Evolutionary conservation across 2,888 invertebrate genomes (phyloP).

Genomic region (Latheticus oryzae): DNA sequence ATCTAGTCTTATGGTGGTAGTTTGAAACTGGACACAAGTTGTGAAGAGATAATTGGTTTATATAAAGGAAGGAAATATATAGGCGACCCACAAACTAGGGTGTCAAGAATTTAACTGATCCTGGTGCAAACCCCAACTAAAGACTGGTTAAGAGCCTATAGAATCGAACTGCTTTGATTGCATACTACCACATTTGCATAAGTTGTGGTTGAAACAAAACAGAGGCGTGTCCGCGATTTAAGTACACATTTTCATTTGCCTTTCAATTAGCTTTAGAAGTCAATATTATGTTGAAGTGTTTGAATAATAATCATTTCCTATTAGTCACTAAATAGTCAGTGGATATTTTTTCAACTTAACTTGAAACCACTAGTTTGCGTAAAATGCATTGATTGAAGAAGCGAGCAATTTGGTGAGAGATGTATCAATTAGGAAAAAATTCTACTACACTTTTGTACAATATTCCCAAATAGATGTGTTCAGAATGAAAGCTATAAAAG

Average conservation of each 20-base stretch:
- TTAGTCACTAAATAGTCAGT: too few species aligned
- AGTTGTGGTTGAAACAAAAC: slow-evolving; percentile 25
- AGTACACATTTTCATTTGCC: too few species aligned
- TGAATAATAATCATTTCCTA: too few species aligned
- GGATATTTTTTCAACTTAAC: too few species aligned
- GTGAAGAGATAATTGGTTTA: slow-evolving; percentile 50
- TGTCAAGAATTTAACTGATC: slow-evolving; percentile 47
- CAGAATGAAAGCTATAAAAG: too few species aligned
- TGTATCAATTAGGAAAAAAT: too few species aligned
- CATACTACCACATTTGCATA: slow-evolving; percentile 39
- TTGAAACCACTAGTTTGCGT: too few species aligned
- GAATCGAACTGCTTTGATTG: slow-evolving; percentile 38
- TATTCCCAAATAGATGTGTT: too few species aligned
- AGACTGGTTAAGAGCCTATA: slow-evolving; percentile 33
- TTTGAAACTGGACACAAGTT: slow-evolving; percentile 51
- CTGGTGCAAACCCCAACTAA: slow-evolving; percentile 40
- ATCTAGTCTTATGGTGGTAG: slow-evolving; percentile 45
- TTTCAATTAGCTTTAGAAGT: slow-evolving; percentile 3
- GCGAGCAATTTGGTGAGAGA: too few species aligned
- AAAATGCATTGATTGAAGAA: too few species aligned
- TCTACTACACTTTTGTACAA: too few species aligned
- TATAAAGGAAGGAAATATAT: slow-evolving; percentile 42
- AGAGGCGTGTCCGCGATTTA: slow-evolving; percentile 9
- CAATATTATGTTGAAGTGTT: too few species aligned
- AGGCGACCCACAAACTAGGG: slow-evolving; percentile 41